phyloP scores from a whole-genome alignment of 2,113 vertebrate species.

The Lepidothrix coronata region DNA sequence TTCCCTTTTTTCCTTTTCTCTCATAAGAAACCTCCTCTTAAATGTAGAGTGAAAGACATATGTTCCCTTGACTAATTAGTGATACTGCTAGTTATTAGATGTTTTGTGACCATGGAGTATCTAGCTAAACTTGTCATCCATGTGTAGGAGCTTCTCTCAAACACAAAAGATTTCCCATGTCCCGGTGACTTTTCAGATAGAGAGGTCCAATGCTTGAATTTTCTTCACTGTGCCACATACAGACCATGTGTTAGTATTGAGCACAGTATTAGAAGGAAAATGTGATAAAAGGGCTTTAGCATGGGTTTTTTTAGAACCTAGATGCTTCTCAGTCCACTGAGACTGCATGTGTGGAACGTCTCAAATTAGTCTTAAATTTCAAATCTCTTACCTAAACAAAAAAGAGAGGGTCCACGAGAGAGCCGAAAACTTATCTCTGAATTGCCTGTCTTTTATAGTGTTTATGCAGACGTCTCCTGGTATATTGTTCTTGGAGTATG shows the following conservation, averaged over 20 bases:
- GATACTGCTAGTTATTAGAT: neutral
- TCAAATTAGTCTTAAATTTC: neutral
- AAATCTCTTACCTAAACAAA: neutral
- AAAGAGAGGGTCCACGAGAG: neutral
- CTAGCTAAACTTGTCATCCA: neutral
- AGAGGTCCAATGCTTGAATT: neutral
- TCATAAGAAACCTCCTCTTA: neutral
- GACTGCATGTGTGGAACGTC: neutral
- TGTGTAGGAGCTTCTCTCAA: neutral
- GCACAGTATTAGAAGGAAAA: neutral
- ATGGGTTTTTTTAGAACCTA: neutral
- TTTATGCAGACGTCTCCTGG: neutral
- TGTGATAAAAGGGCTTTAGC: neutral
- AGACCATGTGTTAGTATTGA: neutral
- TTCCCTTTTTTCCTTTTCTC: neutral
- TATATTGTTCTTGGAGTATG: neutral
- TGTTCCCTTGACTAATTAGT: neutral
- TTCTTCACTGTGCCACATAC: neutral
- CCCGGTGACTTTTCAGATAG: neutral
- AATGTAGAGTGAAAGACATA: neutral
- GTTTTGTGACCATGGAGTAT: neutral
- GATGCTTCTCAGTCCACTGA: neutral
- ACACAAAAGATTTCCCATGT: neutral
- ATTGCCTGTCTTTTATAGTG: neutral
- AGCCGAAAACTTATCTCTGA: neutral